These are phyloP conservation scores for Eristalis intricaria DNA, from an alignment of 2,888 invertebrate genomes.

Conservation along the genomic window DNA sequence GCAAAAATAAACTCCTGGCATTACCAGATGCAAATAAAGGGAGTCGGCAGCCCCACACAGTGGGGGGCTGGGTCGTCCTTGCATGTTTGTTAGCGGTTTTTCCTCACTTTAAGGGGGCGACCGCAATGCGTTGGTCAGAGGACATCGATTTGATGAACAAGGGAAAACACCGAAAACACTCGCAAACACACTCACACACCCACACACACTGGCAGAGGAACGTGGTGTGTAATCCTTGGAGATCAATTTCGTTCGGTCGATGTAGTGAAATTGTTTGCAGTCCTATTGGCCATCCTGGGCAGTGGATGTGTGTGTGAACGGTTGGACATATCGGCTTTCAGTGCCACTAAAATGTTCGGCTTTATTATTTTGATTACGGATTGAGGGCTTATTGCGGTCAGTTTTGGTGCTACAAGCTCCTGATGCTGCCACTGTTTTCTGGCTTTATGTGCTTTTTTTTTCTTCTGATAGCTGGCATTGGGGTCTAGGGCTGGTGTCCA, in stretches of 20 bases:
- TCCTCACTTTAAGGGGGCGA: background rate
- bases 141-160: background rate
- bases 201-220: background rate
- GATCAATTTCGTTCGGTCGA: slow-evolving; percentile 45
- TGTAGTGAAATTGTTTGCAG: slow-evolving; percentile 49
- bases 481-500: background rate
- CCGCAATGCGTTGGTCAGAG: slow-evolving; percentile 2
- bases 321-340: slow-evolving; percentile 48
- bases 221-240: slow-evolving; percentile 59
- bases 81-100: slow-evolving; percentile 51
- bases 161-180: slow-evolving; percentile 32
- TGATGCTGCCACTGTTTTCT: slow-evolving; percentile 4
- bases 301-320: background rate
- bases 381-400: slow-evolving; percentile 67
- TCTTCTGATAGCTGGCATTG: background rate
- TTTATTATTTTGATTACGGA: slow-evolving; percentile 70
- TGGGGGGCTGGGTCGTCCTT: slow-evolving; percentile 16
- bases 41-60: slow-evolving; percentile 31
- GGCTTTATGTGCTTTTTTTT: slow-evolving; percentile 42
- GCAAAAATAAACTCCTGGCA: slow-evolving; percentile 11
- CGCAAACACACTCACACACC: background rate
- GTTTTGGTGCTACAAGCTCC: slow-evolving; percentile 30
- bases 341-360: slow-evolving; percentile 66
- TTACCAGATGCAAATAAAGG: slow-evolving; percentile 63
- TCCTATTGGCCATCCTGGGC: slow-evolving; percentile 27